Conservation (phyloP, 2,888 invertebrate genomes). For the Sisyra nigra region DNA sequence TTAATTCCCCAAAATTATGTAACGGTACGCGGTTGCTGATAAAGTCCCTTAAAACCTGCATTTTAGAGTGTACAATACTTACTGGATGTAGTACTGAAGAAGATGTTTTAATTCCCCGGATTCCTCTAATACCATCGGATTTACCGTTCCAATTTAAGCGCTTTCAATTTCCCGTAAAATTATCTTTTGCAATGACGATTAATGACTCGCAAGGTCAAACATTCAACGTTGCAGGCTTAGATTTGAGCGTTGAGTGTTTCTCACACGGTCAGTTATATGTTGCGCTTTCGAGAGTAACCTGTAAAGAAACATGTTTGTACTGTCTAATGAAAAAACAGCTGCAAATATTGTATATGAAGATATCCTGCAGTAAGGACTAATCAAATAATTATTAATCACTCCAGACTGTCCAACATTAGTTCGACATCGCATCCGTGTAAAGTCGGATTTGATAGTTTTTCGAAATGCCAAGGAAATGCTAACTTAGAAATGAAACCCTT, state of each 20-base stretch:
- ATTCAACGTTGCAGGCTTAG: slow-evolving; percentile 11
- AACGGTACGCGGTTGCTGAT: slow-evolving; percentile 14
- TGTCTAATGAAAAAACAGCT: slow-evolving; percentile 10
- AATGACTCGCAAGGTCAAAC: slow-evolving; percentile 8
- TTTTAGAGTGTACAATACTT: slow-evolving; percentile 12
- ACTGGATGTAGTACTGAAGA: slow-evolving; percentile 11
- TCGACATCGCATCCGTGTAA: no score
- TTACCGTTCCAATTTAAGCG: slow-evolving; percentile 13
- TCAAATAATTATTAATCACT: no score
- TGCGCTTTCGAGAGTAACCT: not conserved
- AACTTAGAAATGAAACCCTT: no score
- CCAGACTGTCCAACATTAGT: no score
- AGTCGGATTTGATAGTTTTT: no score
- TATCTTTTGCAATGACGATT: slow-evolving; percentile 1
- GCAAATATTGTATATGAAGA: slow-evolving; percentile 10
- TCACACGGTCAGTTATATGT: not conserved
- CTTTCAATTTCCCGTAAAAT: slow-evolving; percentile 13
- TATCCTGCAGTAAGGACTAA: slow-evolving; percentile 8
- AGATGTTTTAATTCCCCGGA: slow-evolving; percentile 12
- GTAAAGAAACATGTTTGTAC: slow-evolving; percentile 9
- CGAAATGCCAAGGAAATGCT: no score
- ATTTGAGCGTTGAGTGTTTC: slow-evolving; percentile 10
- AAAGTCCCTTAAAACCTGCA: slow-evolving; percentile 9
- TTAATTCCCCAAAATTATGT: slow-evolving; percentile 13
- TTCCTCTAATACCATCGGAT: slow-evolving; percentile 13